Evolutionary conservation across 2,888 invertebrate genomes (phyloP).

Genomic region (Cyclophora albipunctata): DNA sequence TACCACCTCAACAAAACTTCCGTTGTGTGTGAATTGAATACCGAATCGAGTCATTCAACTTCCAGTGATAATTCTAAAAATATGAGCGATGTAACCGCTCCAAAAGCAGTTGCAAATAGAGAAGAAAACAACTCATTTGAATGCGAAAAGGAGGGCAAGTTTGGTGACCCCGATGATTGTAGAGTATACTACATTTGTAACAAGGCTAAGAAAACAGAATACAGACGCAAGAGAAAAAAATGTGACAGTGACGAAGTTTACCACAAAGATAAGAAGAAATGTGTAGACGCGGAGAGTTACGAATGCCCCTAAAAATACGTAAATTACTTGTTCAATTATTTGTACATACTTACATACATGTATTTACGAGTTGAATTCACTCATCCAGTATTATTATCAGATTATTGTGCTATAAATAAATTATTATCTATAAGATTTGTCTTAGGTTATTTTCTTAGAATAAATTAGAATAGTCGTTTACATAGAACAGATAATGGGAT

Average conservation of each 20-base stretch:
- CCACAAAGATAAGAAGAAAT: conserved; percentile 47
- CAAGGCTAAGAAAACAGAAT: conserved; percentile 34
- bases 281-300: conserved; percentile 46
- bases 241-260: conserved; percentile 61
- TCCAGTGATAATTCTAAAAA: conserved; percentile 21
- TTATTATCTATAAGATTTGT: no score
- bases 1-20: conserved; percentile 45
- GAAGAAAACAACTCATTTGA: conserved; percentile 15
- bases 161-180: conserved; percentile 44
- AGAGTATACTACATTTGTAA: conserved; percentile 63
- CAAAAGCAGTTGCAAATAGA: conserved; percentile 4
- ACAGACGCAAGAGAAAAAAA: conserved; percentile 46
- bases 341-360: background rate
- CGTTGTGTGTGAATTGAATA: conserved; percentile 37
- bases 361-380: no score
- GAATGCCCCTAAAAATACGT: conserved; percentile 27
- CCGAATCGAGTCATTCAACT: conserved; percentile 11
- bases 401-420: no score
- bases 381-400: no score
- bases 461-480: no score
- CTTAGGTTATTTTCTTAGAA: no score
- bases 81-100: conserved; percentile 4
- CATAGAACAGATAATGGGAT: no score
- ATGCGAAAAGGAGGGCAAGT: conserved; percentile 28
- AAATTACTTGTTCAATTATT: no score